Evolutionary conservation across 2,113 vertebrate genomes (phyloP).

Genomic region (Tetrao urogallus): DNA sequence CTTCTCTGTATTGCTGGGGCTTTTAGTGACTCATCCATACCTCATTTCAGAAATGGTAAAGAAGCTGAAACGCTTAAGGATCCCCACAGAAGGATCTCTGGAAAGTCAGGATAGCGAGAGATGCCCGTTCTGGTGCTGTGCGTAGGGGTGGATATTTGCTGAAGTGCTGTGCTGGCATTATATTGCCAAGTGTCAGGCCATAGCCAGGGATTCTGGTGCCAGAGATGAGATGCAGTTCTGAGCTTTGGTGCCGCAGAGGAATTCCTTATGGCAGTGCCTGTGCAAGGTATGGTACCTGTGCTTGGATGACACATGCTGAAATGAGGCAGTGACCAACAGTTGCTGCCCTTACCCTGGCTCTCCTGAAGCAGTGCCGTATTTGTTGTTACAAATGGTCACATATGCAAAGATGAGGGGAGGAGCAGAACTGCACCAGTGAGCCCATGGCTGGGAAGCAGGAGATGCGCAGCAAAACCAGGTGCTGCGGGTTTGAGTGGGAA

Average conservation of each 20-base stretch:
- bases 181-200: not conserved
- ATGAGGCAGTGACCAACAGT: fast-evolving
- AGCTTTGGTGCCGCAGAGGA: not conserved
- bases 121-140: not conserved
- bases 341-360: fast-evolving
- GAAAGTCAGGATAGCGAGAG: fast-evolving
- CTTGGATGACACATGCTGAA: not conserved
- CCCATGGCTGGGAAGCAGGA: not conserved
- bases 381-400: fast-evolving
- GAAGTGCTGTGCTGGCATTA: not conserved
- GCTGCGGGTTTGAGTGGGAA: not conserved
- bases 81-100: not conserved
- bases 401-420: fast-evolving
- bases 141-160: not conserved
- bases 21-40: fast-evolving
- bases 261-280: not conserved
- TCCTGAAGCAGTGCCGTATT: not conserved
- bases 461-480: fast-evolving
- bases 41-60: not conserved
- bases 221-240: not conserved
- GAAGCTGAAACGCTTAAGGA: fast-evolving
- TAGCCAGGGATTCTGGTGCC: not conserved
- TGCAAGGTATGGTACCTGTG: fast-evolving
- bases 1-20: not conserved
- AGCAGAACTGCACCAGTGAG: not conserved